Evolutionary conservation across 2,888 invertebrate species (phyloP), one percentile per base, ranked within the genome.

Genomic region (Chaitophorus viminalis): DNA sequence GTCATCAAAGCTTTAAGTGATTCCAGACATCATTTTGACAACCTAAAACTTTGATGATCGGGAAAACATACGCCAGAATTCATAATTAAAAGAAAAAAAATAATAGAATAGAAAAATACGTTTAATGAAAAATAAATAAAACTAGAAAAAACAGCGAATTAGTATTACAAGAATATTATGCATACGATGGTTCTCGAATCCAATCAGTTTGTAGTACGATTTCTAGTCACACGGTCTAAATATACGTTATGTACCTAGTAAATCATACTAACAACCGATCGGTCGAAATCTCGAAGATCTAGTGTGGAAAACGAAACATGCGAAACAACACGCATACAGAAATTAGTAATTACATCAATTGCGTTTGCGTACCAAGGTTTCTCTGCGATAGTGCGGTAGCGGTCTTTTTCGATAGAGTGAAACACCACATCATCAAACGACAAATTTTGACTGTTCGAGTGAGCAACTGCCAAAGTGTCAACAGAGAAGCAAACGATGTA

Each of bases 1-100:
- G 68, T 85, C 85, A 85, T 77, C 85, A 33, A 84, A 84, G 84
- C 84, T 84, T 84, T 84, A 84, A 84, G 84, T 84, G 25, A 33
- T 46, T 65, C 21, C 52, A 82, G n/a, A 60, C 54, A 46, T 29
- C 5, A 3, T 21, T 33, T 54, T 3, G 14, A 75, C 29, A 39
- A 84, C 84, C 65, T 84, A 84, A 84, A 68, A 76, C 84, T 39
- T 29, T 46, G 84, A 84, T 65, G 84, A 76, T 2, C 65, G 25
- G 33, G 84, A 85, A 70, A 85, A 68, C 77, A 65, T 77, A 33
- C 85, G 70, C 52, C 46, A 31, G 77, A 21, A 11, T 17, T 21
- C 17, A 60, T 25, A 2, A 79, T 36, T 21, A 33, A 79, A 60
- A 21, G 18, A 78, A 33, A 60, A 54, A 31, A 54, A 52, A 39